phyloP scores from a whole-genome alignment of 2,113 vertebrate species.

The Setophaga kirtlandii region DNA sequence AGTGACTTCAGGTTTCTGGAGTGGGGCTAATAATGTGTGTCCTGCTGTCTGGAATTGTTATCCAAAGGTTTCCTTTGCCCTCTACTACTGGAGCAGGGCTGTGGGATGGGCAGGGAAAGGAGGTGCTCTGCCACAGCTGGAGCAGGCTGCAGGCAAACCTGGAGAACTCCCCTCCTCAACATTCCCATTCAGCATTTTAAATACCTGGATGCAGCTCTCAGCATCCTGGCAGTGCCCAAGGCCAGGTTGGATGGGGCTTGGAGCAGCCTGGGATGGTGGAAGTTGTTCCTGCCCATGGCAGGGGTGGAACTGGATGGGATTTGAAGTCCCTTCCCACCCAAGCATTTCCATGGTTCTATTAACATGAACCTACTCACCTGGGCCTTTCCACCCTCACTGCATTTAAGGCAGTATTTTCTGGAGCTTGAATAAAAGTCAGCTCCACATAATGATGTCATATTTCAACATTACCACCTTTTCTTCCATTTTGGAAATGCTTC shows the following conservation, averaged over 20 bases:
- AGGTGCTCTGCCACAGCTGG: neutral
- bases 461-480: neutral
- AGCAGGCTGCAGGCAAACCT: neutral
- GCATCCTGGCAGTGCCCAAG: neutral
- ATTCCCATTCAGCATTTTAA: neutral
- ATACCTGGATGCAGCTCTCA: neutral
- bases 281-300: neutral
- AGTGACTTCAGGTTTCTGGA: neutral
- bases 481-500: neutral
- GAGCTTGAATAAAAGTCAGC: neutral
- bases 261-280: neutral
- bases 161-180: neutral
- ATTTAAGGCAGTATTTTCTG: neutral
- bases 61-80: neutral
- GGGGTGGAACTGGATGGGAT: fast-evolving
- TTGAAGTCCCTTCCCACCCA: neutral
- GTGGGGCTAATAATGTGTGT: neutral
- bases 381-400: neutral
- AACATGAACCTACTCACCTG: neutral
- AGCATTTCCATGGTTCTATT: neutral
- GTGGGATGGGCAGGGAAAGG: neutral
- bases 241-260: fast-evolving
- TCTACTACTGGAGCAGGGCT: fast-evolving
- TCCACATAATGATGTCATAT: neutral
- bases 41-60: neutral